Conservation (phyloP, 2,888 invertebrate species). For the Stictocephala bisonia region DNA sequence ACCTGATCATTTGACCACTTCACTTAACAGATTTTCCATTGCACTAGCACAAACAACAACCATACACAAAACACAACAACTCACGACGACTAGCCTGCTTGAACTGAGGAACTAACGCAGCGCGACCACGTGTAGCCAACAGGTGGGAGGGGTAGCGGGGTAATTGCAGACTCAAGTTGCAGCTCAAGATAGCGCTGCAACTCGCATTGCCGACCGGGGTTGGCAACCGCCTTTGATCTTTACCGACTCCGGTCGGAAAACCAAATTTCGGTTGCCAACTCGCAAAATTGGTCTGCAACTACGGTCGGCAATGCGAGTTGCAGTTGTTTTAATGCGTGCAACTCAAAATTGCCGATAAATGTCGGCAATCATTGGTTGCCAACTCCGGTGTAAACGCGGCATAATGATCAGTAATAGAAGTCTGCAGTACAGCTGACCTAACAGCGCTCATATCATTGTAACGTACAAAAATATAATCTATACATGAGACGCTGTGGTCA, state of each 20-base stretch:
- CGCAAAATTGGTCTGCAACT: not conserved
- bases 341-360: too few relatives aligned
- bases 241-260: too few relatives aligned
- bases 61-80: not conserved
- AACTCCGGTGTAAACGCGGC: too few relatives aligned
- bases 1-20: not conserved
- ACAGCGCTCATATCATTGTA: too few relatives aligned
- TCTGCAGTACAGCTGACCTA: too few relatives aligned
- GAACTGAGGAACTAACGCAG: slow-evolving; percentile 1
- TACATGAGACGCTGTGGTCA: too few relatives aligned
- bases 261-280: slow-evolving; percentile 9
- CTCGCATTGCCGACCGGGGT: slow-evolving; percentile 17
- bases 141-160: slow-evolving; percentile 1
- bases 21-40: slow-evolving; percentile 5
- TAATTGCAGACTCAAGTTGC: slow-evolving; percentile 26
- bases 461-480: too few relatives aligned
- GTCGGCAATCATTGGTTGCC: too few relatives aligned
- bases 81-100: slow-evolving; percentile 3
- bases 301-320: slow-evolving; percentile 15
- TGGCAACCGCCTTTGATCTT: slow-evolving; percentile 2
- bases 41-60: slow-evolving; percentile 29
- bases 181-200: slow-evolving; percentile 1
- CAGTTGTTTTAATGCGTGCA: not conserved
- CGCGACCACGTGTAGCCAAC: not conserved
- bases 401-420: too few relatives aligned